Conservation (phyloP, 2,113 vertebrate species). For the Paedocypris sp. region DNA sequence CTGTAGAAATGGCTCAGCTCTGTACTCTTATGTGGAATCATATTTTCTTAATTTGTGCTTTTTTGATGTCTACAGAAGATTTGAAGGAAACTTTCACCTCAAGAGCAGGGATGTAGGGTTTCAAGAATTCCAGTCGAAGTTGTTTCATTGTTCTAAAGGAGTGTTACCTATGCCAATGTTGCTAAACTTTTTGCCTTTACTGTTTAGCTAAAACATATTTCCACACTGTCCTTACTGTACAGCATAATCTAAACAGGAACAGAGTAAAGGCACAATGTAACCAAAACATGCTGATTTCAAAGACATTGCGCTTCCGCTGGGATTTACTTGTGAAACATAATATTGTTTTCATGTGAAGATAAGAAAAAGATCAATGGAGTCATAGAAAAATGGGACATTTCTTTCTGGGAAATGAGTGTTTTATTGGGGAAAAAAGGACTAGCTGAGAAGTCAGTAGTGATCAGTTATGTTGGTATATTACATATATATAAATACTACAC, state of each 20-base stretch:
- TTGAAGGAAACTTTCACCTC: too few species aligned
- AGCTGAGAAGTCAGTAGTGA: too few species aligned
- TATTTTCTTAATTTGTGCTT: neutral
- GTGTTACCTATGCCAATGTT: too few species aligned
- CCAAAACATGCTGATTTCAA: conserved; percentile 6
- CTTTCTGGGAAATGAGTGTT: too few species aligned
- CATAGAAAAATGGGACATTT: too few species aligned
- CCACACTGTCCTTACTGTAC: neutral
- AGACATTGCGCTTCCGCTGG: conserved; percentile 12
- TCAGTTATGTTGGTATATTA: too few species aligned
- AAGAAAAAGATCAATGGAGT: neutral
- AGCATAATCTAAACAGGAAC: conserved; percentile 1
- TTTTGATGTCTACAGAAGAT: neutral
- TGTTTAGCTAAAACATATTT: neutral
- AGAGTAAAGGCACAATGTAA: neutral
- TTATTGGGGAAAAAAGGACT: too few species aligned
- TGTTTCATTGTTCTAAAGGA: too few species aligned
- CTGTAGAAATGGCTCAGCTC: conserved; percentile 4
- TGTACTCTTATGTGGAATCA: neutral
- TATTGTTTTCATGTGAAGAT: neutral
- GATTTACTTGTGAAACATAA: neutral
- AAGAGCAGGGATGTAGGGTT: too few species aligned
- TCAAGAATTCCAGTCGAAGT: too few species aligned
- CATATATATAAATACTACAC: too few species aligned
- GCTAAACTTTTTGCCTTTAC: too few species aligned